A percentile compares a stretch with the other conserved stretches of the same genome.
phyloP scores from a whole-genome alignment of 2,888 invertebrate species.

The Neoaliturus tenellus region DNA sequence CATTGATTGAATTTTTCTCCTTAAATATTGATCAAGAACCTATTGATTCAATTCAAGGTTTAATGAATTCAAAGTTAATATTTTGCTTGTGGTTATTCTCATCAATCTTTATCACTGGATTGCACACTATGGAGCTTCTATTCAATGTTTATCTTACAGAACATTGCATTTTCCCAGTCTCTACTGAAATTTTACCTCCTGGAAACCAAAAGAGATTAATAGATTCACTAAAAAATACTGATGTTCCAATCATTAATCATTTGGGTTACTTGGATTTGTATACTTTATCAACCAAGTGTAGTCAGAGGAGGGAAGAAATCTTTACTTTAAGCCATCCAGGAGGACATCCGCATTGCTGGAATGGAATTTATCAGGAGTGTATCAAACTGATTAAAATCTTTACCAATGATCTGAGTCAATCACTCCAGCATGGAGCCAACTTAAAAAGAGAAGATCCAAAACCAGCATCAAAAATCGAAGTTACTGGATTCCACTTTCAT shows the following conservation, averaged over 20 bases:
- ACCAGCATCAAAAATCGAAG: slow-evolving; percentile 66
- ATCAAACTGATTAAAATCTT: slow-evolving; percentile 80
- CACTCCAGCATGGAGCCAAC: slow-evolving; percentile 71
- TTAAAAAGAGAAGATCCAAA: slow-evolving; percentile 64
- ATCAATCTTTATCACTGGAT: slow-evolving; percentile 81
- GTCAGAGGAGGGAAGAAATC: slow-evolving; percentile 78
- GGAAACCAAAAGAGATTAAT: slow-evolving; percentile 75
- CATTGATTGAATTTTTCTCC: slow-evolving; percentile 75
- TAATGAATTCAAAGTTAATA: slow-evolving; percentile 75
- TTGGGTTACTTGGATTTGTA: slow-evolving; percentile 86
- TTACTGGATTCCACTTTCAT: slow-evolving; percentile 67
- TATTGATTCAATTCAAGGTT: slow-evolving; percentile 73
- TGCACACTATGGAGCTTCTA: slow-evolving; percentile 82
- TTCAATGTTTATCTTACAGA: slow-evolving; percentile 84
- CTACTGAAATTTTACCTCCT: slow-evolving; percentile 70
- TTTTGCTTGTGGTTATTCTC: slow-evolving; percentile 83
- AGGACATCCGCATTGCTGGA: slow-evolving; percentile 94
- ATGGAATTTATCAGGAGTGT: slow-evolving; percentile 80
- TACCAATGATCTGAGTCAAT: slow-evolving; percentile 75
- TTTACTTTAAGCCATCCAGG: slow-evolving; percentile 88
- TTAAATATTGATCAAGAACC: slow-evolving; percentile 75
- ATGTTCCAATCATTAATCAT: slow-evolving; percentile 82
- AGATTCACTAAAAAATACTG: slow-evolving; percentile 77
- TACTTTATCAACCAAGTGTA: slow-evolving; percentile 79
- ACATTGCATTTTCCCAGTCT: slow-evolving; percentile 80